Base-by-base conservation (phyloP, 1,140 invertebrate genomes). In the Cydia fagiglandana region DNA sequence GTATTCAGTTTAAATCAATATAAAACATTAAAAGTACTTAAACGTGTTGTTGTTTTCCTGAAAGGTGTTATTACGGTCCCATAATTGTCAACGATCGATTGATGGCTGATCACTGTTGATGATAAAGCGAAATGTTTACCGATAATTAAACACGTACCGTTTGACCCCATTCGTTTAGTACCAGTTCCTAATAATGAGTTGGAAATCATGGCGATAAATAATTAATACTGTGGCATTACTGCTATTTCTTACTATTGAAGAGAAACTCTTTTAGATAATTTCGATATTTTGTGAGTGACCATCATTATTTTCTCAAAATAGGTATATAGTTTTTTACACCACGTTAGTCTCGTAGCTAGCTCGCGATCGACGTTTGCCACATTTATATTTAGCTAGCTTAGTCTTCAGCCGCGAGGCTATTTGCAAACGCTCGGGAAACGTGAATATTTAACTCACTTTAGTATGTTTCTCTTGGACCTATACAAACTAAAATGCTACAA, bases 321-420 rank as follows among this genome's bases (percentile, higher is more conserved):
- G n/a, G n/a, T n/a, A 9, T 50, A 15, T 50, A 4, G 15, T 15
- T 13, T 15, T 5, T 30, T 13, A 47, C 1, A 47, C 45, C 10
- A 47, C 45, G 45, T 0, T 15, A n/a, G 53, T 56, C 6, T n/a
- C 53, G 53, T 56, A 56, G 53, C 53, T 56, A 56, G n/a, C 2
- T 50, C 47, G 47, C 53, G 17, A 56, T 17, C 53, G 47, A 50
- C 13, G 53, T 56, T 56, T 56, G 47, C 13, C 9, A 4, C 53
- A 56, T 56, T 56, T 56, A 56, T 56, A 56, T 56, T 56, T 56
- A 20, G 20, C 53, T 56, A 56, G 53, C n/a, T 30, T 30, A 30
- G 53, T 15, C 15, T 56, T 17, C n/a, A 4, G 0, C 53, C 53
- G 53, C 15, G 47, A 17, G 0, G 1, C 53, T 7, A 56, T 56